Conservation (phyloP, 1,140 invertebrate genomes). For the Drosophila athabasca region DNA sequence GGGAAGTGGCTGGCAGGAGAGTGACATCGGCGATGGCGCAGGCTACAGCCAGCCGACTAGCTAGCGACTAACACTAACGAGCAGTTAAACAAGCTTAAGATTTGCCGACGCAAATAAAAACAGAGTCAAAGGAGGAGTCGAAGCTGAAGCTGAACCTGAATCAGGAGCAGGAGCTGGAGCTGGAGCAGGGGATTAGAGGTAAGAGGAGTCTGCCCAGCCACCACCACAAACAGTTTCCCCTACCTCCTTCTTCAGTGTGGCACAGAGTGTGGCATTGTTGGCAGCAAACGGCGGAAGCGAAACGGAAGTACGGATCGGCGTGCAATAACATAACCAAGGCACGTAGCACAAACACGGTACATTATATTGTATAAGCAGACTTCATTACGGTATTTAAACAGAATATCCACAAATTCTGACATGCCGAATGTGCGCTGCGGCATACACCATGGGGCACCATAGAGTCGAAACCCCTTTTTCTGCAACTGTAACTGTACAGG, state of each 20-base stretch:
- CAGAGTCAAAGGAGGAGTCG: constrained; percentile 40
- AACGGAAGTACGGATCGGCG: constrained; percentile 69
- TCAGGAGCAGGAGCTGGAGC: neutral
- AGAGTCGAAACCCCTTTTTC: too few relatives aligned
- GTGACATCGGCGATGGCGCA: too few relatives aligned
- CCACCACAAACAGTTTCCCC: constrained; percentile 12
- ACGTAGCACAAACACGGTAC: constrained; percentile 83
- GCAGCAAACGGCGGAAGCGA: constrained; percentile 35
- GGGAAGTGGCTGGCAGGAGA: neutral
- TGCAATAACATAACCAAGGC: constrained; percentile 82
- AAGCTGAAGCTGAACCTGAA: too few relatives aligned
- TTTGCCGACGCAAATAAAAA: constrained; percentile 80
- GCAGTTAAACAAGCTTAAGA: constrained; percentile 82
- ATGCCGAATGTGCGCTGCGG: constrained; percentile 54
- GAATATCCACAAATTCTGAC: constrained; percentile 81
- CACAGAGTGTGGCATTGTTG: constrained; percentile 1
- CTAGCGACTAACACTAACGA: constrained; percentile 76
- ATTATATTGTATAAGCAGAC: constrained; percentile 83
- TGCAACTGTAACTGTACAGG: too few relatives aligned
- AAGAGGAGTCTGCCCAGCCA: neutral
- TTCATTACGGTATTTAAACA: constrained; percentile 83
- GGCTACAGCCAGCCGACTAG: constrained; percentile 24
- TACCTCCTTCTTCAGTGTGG: neutral
- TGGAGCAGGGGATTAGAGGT: too few relatives aligned
- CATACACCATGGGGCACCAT: constrained; percentile 40